Conservation (phyloP, 2,797 vertebrate species). For the Pachyuromys duprasi region DNA sequence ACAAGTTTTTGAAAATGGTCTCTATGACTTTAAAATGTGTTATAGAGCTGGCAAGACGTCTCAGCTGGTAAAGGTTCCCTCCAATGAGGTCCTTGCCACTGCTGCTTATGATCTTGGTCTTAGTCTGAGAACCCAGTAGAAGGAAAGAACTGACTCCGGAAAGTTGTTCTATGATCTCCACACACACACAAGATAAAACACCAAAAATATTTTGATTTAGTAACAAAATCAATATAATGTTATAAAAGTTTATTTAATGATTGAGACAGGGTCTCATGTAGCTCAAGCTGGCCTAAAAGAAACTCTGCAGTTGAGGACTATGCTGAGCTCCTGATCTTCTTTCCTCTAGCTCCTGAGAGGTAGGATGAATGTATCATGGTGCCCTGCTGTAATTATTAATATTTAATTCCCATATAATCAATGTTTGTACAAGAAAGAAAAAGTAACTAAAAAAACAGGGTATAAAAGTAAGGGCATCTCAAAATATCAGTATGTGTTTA, state of each 20-base stretch:
- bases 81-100: background rate
- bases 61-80: too few species aligned
- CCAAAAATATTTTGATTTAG: background rate
- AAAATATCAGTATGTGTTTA: background rate
- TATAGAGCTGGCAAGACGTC: background rate
- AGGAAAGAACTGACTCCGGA: background rate
- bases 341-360: background rate
- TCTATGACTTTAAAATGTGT: background rate
- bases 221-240: background rate
- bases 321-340: background rate
- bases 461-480: background rate
- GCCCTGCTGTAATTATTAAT: background rate
- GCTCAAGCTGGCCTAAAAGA: background rate
- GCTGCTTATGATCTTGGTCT: too few species aligned
- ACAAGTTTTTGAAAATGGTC: background rate
- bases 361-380: background rate
- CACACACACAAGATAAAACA: background rate
- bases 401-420: background rate
- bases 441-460: background rate
- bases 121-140: background rate
- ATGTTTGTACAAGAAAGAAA: background rate
- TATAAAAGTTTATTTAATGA: conserved; percentile 6
- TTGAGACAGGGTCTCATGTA: background rate
- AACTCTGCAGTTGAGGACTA: background rate
- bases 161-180: background rate